Conservation (phyloP, 2,888 invertebrate genomes). For the Ditylenchus weischeri region DNA sequence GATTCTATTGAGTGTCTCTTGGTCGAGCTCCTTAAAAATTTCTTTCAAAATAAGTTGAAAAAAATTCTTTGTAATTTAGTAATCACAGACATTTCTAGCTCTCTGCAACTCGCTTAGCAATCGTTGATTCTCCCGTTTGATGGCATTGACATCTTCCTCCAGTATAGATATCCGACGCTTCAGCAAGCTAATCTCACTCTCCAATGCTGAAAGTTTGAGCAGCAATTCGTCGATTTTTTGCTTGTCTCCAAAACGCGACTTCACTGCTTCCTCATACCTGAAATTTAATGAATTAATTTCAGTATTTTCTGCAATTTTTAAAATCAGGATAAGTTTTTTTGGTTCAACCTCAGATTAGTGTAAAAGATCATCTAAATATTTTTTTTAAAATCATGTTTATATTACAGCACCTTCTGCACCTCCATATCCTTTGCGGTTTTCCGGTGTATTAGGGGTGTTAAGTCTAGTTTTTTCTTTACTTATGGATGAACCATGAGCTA, state of each 20-base stretch:
- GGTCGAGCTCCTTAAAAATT: conserved; percentile 44
- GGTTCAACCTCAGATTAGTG: no score
- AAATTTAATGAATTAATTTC: background rate
- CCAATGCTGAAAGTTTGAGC: conserved; percentile 61
- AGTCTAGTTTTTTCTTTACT: no score
- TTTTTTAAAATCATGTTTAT: no score
- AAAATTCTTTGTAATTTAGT: conserved; percentile 2
- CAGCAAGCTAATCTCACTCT: conserved; percentile 62
- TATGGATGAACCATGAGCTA: no score
- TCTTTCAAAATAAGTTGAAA: no score
- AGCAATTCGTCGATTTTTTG: conserved; percentile 62
- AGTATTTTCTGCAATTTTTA: background rate
- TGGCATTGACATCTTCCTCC: conserved; percentile 55
- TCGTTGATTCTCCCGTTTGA: conserved; percentile 60
- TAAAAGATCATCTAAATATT: no score
- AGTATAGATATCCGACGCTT: conserved; percentile 50
- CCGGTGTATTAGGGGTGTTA: no score
- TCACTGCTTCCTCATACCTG: conserved; percentile 56
- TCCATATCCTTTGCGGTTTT: no score
- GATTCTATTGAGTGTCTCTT: conserved; percentile 63
- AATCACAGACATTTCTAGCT: conserved; percentile 51
- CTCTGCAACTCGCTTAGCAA: conserved; percentile 58
- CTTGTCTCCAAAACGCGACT: conserved; percentile 49
- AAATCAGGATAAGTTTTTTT: no score
- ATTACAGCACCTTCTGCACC: no score